Percentiles rank a stretch among this genome's conserved stretches.
These are phyloP conservation scores for Poeciliopsis turneri DNA, from an alignment of 2,797 vertebrate species.

Conservation along the genomic window DNA sequence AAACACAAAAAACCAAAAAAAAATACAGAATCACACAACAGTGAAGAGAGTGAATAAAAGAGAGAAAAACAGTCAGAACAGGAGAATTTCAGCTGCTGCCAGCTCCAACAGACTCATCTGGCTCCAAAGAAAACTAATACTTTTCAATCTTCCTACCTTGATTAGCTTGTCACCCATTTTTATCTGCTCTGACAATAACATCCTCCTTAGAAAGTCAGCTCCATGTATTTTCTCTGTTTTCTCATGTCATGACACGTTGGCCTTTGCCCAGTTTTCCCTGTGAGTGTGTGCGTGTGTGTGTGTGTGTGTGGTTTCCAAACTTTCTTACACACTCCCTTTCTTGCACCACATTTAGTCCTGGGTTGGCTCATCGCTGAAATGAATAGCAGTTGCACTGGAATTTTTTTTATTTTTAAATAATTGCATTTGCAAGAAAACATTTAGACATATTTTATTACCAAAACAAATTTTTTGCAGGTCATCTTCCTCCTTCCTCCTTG, in stretches of 20 bases:
- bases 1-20: constrained; percentile 15
- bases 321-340: constrained; percentile 8
- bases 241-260: constrained; percentile 63
- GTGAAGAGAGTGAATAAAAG: constrained; percentile 30
- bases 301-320: neutral
- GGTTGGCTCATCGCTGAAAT: constrained; percentile 16
- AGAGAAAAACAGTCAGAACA: constrained; percentile 14
- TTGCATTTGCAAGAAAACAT: neutral
- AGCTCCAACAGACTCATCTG: constrained; percentile 46
- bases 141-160: constrained; percentile 3
- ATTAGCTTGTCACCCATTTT: constrained; percentile 16
- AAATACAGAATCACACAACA: constrained; percentile 24
- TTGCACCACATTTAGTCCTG: constrained; percentile 19
- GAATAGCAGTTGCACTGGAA: neutral
- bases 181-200: constrained; percentile 26
- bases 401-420: neutral
- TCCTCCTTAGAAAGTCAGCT: constrained; percentile 10
- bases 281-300: neutral
- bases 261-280: constrained; percentile 25
- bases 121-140: constrained; percentile 43
- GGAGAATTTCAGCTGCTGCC: constrained; percentile 50
- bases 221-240: constrained; percentile 2
- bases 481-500: neutral
- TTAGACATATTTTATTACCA: neutral
- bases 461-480: constrained; percentile 18